Conservation (phyloP, 2,113 vertebrate species). For the Orcinus orca region DNA sequence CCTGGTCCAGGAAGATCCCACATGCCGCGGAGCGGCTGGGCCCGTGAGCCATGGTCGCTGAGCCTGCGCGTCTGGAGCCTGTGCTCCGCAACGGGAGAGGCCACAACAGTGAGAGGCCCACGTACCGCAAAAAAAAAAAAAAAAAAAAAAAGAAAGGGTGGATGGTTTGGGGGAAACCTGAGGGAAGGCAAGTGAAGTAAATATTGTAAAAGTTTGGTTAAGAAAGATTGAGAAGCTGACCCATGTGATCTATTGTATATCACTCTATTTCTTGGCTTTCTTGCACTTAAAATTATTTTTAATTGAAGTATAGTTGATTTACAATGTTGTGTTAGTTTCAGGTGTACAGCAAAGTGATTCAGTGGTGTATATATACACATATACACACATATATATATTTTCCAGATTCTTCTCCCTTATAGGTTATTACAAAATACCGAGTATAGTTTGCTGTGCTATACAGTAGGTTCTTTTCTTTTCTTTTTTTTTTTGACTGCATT, state of each 20-base stretch:
- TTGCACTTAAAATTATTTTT: background rate
- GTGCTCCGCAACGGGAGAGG: no score
- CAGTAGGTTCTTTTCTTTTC: background rate
- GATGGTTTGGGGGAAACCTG: background rate
- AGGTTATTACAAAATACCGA: background rate
- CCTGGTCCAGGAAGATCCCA: no score
- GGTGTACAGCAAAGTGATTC: background rate
- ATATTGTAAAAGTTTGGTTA: background rate
- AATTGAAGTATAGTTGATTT: background rate
- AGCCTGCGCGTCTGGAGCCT: no score
- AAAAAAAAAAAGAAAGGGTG: background rate
- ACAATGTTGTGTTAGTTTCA: background rate
- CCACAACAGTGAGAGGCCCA: no score
- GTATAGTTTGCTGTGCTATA: background rate
- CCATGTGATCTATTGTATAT: background rate
- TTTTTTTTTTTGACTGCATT: no score
- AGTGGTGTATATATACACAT: background rate
- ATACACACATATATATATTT: background rate
- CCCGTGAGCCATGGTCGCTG: no score
- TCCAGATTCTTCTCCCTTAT: background rate
- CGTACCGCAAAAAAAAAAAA: no score
- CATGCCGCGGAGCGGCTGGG: no score
- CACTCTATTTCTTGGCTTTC: slow-evolving; percentile 4
- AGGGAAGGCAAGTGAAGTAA: background rate
- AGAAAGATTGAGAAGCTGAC: background rate